Percentiles rank a stretch among this genome's conserved stretches.
phyloP scores from a whole-genome alignment of 1,140 invertebrate genomes.

The Argopecten irradians region DNA sequence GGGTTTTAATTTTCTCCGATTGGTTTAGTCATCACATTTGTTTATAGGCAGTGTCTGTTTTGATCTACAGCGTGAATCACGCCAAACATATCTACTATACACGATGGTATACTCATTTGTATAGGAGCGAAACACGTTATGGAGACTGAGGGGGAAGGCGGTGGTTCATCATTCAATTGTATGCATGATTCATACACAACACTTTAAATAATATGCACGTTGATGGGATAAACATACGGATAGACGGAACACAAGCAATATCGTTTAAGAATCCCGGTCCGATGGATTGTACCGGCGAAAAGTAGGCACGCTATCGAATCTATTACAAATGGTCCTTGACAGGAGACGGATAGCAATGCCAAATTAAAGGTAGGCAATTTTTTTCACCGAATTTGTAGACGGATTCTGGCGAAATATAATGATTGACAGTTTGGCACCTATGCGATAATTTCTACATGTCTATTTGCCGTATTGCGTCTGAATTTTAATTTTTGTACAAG shows the following conservation, averaged over 20 bases:
- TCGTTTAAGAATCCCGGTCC: background rate
- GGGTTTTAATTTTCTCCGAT: constrained; percentile 8
- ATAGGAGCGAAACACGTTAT: background rate
- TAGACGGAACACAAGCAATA: background rate
- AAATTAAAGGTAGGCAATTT: background rate
- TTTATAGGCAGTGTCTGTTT: background rate
- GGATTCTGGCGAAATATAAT: background rate
- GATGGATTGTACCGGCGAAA: background rate
- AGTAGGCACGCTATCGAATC: background rate
- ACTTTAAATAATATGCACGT: background rate
- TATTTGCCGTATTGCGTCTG: background rate
- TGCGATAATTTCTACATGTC: background rate
- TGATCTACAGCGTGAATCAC: background rate
- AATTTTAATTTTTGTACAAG: background rate
- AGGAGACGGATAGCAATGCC: background rate
- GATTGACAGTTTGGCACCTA: background rate
- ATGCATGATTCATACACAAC: constrained; percentile 9
- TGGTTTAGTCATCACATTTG: background rate
- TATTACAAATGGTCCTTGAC: background rate
- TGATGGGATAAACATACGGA: background rate
- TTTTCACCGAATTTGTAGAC: background rate
- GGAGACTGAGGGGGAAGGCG: background rate
- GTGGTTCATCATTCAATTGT: background rate
- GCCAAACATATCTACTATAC: background rate
- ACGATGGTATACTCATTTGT: background rate